These are phyloP conservation scores for Orycteropus afer DNA, from an alignment of 2,113 vertebrate species.

Conservation along the genomic window DNA sequence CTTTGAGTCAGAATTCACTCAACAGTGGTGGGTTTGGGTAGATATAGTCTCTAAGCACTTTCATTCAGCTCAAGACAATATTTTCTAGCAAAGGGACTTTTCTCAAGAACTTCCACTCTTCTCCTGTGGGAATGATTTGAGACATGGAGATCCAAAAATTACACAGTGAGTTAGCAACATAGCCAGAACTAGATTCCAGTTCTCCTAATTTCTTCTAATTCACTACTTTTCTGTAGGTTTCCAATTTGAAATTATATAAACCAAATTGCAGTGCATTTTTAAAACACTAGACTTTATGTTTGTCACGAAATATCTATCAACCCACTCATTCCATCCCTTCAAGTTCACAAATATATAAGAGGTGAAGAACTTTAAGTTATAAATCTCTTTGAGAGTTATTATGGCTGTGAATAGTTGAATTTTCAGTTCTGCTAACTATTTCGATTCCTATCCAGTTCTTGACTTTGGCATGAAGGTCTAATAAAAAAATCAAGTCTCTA, in stretches of 20 bases:
- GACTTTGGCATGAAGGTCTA: not conserved
- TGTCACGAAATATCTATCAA: not conserved
- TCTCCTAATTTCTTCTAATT: not conserved
- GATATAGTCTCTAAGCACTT: not conserved
- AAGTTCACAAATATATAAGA: not conserved
- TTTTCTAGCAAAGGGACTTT: conserved; percentile 8
- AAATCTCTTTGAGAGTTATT: not conserved
- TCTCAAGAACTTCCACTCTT: not conserved
- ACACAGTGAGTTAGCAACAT: not conserved
- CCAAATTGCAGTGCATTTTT: conserved; percentile 9
- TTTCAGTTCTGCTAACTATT: not conserved
- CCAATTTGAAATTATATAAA: conserved; percentile 35
- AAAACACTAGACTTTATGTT: conserved; percentile 11
- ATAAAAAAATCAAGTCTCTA: not conserved
- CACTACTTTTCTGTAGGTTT: not conserved
- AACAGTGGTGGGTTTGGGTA: too few species aligned
- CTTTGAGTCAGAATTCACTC: too few species aligned
- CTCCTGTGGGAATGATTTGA: not conserved
- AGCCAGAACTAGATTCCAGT: not conserved
- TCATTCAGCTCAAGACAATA: conserved; percentile 9
- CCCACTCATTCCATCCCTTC: not conserved
- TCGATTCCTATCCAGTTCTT: not conserved
- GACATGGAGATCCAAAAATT: not conserved
- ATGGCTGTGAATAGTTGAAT: not conserved
- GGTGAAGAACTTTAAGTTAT: conserved; percentile 24